These are phyloP conservation scores for Colistium nudipinnis DNA, from an alignment of 2,113 vertebrate genomes.

Conservation along the genomic window DNA sequence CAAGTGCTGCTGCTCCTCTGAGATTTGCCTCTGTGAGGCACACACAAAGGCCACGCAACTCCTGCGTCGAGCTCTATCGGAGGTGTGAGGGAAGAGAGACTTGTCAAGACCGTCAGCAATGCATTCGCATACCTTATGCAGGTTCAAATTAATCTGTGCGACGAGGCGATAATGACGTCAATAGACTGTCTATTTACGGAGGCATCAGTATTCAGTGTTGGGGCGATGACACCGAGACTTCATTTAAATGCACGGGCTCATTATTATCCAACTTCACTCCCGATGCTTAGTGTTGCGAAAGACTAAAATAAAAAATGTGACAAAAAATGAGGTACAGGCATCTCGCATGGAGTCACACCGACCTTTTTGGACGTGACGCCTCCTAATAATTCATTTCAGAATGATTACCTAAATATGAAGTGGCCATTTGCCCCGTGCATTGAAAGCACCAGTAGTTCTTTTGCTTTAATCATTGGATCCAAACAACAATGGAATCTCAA, in stretches of 20 bases:
- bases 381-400: conserved; percentile 50
- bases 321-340: conserved; percentile 61
- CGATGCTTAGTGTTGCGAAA: conserved; percentile 58
- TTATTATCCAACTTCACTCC: conserved; percentile 30
- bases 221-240: conserved; percentile 44
- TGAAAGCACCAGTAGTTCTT: conserved; percentile 2
- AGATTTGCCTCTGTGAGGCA: conserved; percentile 69
- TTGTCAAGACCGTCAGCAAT: conserved; percentile 69
- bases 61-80: conserved; percentile 53
- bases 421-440: conserved; percentile 13
- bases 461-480: background rate
- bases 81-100: conserved; percentile 65
- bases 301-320: conserved; percentile 53
- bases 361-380: conserved; percentile 73
- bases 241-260: conserved; percentile 58
- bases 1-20: conserved; percentile 57
- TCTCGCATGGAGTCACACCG: conserved; percentile 56
- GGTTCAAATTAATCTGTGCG: conserved; percentile 59
- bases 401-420: conserved; percentile 21
- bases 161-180: conserved; percentile 60
- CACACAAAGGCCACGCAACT: conserved; percentile 68
- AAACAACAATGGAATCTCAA: conserved; percentile 12
- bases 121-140: conserved; percentile 51
- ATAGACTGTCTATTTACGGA: conserved; percentile 65
- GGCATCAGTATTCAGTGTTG: conserved; percentile 51